Evolutionary conservation across 2,797 vertebrate species (phyloP).

Genomic region (Fistularia commersonii): DNA sequence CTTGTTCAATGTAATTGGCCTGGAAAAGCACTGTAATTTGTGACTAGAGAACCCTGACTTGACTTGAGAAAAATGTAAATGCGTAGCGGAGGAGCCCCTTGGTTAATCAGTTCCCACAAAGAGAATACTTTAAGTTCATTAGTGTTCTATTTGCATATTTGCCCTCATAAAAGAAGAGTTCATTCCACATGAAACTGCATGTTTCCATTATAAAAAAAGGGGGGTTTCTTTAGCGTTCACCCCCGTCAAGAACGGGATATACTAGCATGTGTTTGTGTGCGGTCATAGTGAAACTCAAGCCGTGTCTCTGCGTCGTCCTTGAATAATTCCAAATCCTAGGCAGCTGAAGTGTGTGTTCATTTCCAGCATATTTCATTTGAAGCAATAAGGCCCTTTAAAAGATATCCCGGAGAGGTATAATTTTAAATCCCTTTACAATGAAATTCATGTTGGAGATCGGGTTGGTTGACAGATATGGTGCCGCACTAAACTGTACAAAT

Average conservation of each 20-base stretch:
- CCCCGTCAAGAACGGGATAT: conserved; percentile 5
- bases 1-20: conserved; percentile 77
- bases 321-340: conserved; percentile 16
- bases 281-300: conserved; percentile 26
- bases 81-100: conserved; percentile 68
- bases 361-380: conserved; percentile 2
- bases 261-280: conserved; percentile 29
- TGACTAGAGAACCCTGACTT: conserved; percentile 73
- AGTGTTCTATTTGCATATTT: conserved; percentile 71
- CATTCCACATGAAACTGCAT: conserved; percentile 69
- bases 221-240: conserved; percentile 41
- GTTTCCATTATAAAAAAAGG: conserved; percentile 57
- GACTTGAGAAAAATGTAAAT: conserved; percentile 77
- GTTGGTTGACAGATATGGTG: too few species aligned
- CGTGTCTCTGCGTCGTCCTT: conserved; percentile 16
- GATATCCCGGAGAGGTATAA: not conserved
- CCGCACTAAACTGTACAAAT: too few species aligned
- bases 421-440: too few species aligned
- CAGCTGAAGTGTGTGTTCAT: conserved; percentile 3
- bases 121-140: conserved; percentile 78
- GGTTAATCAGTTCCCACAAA: conserved; percentile 77
- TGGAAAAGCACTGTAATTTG: conserved; percentile 77
- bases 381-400: not conserved
- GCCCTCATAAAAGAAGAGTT: conserved; percentile 63
- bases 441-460: too few species aligned